Base-by-base conservation (phyloP, 2,888 invertebrate species). In the Thymelicus acteon region DNA sequence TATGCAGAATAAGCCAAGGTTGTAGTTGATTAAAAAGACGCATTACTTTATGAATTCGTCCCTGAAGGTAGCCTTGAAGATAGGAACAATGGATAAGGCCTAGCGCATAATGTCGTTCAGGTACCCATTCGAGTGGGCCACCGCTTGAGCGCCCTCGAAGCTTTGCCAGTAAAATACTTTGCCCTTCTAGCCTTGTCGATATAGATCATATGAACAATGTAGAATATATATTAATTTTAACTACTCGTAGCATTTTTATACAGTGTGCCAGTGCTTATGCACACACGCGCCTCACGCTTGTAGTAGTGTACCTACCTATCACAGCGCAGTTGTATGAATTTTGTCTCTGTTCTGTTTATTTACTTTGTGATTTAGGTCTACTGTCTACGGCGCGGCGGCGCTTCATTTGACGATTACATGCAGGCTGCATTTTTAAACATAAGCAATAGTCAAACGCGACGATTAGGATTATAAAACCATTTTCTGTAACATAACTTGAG, bases 21-120 rank as follows among this genome's bases (percentile, higher is more conserved):
- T 54, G 10, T 24, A 24, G 24, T 6, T 54, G 54, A 52, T 52
- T 52, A 52, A 19, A 52, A 19, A 52, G 8, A 15, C 13, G 52
- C 24, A 54, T 54, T 54, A 54, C 19, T 24, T 58, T 58, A 58
- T 13, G 7, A 39, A 58, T 58, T 54, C 39, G 39, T 65, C 39
- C 67, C 60, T 67, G 39, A 4, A 19, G 24, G 40, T 44, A 74
- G 74, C 79, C 77, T 79, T 76, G 79, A 73, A 73, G 68, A 72
- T 73, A 73, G 67, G 78, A 86, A 87, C 88, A 87, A 87, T 84
- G 79, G 83, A 83, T 78, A 79, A 79, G 78, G 83, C 79, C 79
- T 81, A 75, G 79, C 77, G 79, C 75, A 83, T 83, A 85, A 87
- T 86, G 54, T 61, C 40, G 60, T 61, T 68, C 88, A 87, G 85